Percentiles rank a stretch among this genome's conserved stretches.
Evolutionary conservation across 2,113 vertebrate species (phyloP).

Genomic region (Urocolius indicus): DNA sequence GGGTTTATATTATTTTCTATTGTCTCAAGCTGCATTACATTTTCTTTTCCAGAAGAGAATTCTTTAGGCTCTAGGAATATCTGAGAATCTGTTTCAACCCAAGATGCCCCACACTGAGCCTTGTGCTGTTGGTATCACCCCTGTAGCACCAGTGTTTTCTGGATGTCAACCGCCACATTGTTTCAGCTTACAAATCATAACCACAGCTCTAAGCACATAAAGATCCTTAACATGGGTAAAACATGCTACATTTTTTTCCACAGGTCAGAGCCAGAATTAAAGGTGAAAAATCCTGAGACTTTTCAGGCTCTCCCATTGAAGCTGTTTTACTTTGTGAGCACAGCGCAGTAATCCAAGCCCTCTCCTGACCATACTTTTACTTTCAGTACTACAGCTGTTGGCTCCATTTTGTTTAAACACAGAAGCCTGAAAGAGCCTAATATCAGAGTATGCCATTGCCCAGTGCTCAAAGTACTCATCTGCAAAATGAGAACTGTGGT

Average conservation of each 20-base stretch:
- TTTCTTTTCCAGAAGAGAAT: not conserved
- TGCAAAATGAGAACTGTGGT: not conserved
- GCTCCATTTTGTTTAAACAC: not conserved
- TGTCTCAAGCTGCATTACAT: not conserved
- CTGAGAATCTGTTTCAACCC: not conserved
- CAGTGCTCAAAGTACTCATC: not conserved
- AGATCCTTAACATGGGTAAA: not conserved
- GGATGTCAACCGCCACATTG: rapidly evolving
- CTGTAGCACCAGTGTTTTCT: not conserved
- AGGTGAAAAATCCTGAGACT: not conserved
- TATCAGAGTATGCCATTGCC: not conserved
- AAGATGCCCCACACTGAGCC: not conserved
- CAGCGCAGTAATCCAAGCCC: not conserved
- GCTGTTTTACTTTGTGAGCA: not conserved
- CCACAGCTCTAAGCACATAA: not conserved
- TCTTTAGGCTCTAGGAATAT: not conserved
- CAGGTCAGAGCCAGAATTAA: not conserved
- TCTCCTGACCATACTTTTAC: not conserved
- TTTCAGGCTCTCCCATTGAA: not conserved
- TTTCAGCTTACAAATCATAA: not conserved
- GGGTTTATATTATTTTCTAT: not conserved
- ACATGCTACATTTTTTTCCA: not conserved
- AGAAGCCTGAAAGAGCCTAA: not conserved
- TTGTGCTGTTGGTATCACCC: not conserved
- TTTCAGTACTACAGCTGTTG: not conserved